phyloP scores from a whole-genome alignment of 2,888 invertebrate species.

The Dione vanillae region DNA sequence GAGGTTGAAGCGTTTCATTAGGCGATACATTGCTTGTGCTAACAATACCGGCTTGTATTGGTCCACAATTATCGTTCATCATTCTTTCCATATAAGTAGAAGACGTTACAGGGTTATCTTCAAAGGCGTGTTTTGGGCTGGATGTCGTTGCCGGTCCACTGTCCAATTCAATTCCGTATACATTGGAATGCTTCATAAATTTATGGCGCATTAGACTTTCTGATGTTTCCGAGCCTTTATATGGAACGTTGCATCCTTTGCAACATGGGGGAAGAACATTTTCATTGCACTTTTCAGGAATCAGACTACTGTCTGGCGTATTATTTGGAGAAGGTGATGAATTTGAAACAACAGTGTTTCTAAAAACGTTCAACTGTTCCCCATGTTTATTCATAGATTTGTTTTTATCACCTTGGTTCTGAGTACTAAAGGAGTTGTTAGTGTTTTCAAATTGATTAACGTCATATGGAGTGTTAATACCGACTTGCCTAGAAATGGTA shows the following conservation, averaged over 20 bases:
- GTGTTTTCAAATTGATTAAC: constrained; percentile 63
- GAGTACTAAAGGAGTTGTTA: constrained; percentile 56
- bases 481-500: constrained; percentile 89
- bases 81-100: constrained; percentile 86
- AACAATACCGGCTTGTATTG: constrained; percentile 93
- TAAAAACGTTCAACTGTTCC: constrained; percentile 64
- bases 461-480: constrained; percentile 68
- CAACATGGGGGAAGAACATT: constrained; percentile 72
- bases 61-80: constrained; percentile 87
- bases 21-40: constrained; percentile 93
- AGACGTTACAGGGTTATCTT: constrained; percentile 87
- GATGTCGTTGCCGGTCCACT: constrained; percentile 70
- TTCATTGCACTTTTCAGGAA: constrained; percentile 68
- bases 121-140: constrained; percentile 81
- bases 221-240: constrained; percentile 70
- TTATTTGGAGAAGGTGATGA: constrained; percentile 74
- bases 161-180: constrained; percentile 78
- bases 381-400: constrained; percentile 59
- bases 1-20: constrained; percentile 78
- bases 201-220: constrained; percentile 72
- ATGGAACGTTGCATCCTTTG: constrained; percentile 79
- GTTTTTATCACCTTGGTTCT: constrained; percentile 64
- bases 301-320: constrained; percentile 77
- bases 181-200: constrained; percentile 65
- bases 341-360: constrained; percentile 67